Conservation (phyloP, 2,113 vertebrate genomes). For the Sinocyclocheilus maitianheensis region DNA sequence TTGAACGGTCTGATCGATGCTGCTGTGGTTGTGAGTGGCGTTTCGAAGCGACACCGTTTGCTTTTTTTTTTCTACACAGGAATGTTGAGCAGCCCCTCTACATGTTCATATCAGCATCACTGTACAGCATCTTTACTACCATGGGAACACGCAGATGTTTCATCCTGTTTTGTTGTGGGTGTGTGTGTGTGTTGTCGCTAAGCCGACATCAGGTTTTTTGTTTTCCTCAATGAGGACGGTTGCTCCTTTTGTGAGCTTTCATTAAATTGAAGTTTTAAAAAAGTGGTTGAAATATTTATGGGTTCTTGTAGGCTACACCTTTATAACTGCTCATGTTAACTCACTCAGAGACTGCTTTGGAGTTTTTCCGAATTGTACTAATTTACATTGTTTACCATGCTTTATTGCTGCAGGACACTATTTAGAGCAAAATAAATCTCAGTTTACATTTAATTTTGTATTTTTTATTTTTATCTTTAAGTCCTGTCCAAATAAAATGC, state of each 20-base stretch:
- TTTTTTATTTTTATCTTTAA: constrained; percentile 68
- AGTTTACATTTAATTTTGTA: constrained; percentile 97
- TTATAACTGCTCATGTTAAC: constrained; percentile 96
- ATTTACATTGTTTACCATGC: constrained; percentile 99
- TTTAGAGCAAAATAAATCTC: constrained; percentile 95
- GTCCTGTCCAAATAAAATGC: constrained; percentile 70
- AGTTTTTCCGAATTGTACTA: constrained; percentile 88
- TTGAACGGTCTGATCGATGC: constrained; percentile 25
- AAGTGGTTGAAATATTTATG: constrained; percentile 98
- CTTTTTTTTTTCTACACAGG: neutral
- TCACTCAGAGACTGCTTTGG: constrained; percentile 84
- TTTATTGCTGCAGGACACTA: constrained; percentile 98
- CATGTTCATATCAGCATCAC: constrained; percentile 97
- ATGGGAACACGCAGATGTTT: constrained; percentile 94
- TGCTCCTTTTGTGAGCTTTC: constrained; percentile 99
- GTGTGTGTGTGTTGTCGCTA: constrained; percentile 89
- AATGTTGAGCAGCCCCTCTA: constrained; percentile 47
- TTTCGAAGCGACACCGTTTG: neutral
- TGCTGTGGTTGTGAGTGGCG: neutral
- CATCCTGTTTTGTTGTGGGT: constrained; percentile 81
- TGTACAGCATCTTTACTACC: constrained; percentile 95
- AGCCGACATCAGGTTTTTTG: constrained; percentile 99
- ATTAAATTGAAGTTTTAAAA: constrained; percentile 92
- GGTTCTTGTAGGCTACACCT: constrained; percentile 97
- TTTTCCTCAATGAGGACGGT: constrained; percentile 99